These are phyloP conservation scores for Rhagoletis zephyria DNA, from an alignment of 1,140 invertebrate species.

Conservation along the genomic window DNA sequence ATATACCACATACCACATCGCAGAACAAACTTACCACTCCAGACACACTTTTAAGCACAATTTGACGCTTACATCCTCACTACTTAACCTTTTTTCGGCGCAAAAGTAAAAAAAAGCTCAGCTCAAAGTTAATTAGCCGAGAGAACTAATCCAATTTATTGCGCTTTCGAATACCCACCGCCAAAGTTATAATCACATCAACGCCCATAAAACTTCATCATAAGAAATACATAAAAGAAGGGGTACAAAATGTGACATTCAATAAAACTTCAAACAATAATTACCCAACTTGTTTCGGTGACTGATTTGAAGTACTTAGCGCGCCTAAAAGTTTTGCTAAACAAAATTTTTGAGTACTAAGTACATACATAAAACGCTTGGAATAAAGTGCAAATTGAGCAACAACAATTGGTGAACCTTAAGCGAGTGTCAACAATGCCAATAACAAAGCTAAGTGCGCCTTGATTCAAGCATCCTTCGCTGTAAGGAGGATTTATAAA, in stretches of 20 bases:
- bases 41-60: too few relatives aligned
- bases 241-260: background rate
- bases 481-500: background rate
- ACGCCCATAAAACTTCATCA: background rate
- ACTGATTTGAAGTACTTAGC: background rate
- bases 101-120: background rate
- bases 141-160: background rate
- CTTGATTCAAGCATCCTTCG: background rate
- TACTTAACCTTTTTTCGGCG: too few relatives aligned
- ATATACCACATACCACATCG: too few relatives aligned
- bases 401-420: background rate
- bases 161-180: too few relatives aligned
- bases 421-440: background rate
- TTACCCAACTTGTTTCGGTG: background rate
- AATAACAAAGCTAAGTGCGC: background rate
- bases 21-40: too few relatives aligned
- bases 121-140: background rate
- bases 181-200: conserved; percentile 14
- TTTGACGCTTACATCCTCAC: too few relatives aligned
- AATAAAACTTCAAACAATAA: background rate
- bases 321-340: conserved; percentile 4
- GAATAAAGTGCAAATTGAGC: too few relatives aligned
- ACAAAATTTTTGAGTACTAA: too few relatives aligned
- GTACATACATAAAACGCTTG: background rate
- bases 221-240: background rate